phyloP scores from a whole-genome alignment of 2,888 invertebrate genomes.

The Pollenia angustigena region DNA sequence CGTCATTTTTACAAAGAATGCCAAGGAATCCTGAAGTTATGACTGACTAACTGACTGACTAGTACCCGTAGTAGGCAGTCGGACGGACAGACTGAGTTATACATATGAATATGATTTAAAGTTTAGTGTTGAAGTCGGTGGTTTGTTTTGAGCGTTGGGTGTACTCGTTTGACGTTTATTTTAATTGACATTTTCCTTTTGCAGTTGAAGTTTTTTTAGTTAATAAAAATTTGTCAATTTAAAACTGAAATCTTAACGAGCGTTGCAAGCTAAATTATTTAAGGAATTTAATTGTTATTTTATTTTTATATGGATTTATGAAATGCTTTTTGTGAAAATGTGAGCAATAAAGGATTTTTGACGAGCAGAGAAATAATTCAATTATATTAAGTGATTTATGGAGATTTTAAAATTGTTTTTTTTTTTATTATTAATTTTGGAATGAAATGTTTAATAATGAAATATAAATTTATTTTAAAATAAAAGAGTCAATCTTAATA shows the following conservation, averaged over 20 bases:
- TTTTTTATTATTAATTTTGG: background rate
- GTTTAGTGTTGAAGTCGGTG: conserved; percentile 60
- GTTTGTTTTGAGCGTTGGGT: conserved; percentile 45
- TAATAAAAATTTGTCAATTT: conserved; percentile 81
- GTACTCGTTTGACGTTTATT: conserved; percentile 57
- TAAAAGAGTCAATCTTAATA: too few relatives aligned
- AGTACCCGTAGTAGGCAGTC: conserved; percentile 18
- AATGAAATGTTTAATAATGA: too few relatives aligned
- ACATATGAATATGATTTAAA: conserved; percentile 46
- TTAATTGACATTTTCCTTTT: conserved; percentile 69
- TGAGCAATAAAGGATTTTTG: conserved; percentile 3
- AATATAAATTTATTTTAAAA: too few relatives aligned
- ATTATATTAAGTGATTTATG: conserved; percentile 64
- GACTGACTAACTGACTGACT: conserved; percentile 12
- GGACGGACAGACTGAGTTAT: background rate
- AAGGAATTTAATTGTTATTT: conserved; percentile 67
- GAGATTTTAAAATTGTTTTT: conserved; percentile 2
- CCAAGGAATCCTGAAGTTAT: conserved; percentile 5
- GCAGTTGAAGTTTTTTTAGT: conserved; percentile 61
- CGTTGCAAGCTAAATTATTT: conserved; percentile 37
- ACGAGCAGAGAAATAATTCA: conserved; percentile 37
- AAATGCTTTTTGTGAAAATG: conserved; percentile 57
- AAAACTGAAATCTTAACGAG: conserved; percentile 77
- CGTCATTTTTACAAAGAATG: conserved; percentile 35
- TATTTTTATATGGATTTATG: conserved; percentile 71